Evolutionary conservation across 2,113 vertebrate species (phyloP).

Genomic region (Apus apus): DNA sequence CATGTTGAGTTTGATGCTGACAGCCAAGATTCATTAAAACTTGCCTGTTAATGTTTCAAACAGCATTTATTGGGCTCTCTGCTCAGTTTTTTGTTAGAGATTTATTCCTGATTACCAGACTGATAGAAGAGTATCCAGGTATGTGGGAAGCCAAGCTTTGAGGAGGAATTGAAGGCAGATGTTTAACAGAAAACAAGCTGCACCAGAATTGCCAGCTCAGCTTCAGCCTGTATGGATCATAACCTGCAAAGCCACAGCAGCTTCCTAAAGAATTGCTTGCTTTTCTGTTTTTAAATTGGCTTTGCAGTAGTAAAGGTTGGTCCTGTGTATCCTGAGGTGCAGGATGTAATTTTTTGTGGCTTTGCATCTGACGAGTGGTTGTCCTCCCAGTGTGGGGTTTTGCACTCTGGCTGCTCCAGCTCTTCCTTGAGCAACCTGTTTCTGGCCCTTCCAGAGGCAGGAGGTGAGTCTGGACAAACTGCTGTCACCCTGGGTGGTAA

Average conservation of each 20-base stretch:
- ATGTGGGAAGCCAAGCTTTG: not conserved
- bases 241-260: not conserved
- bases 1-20: not conserved
- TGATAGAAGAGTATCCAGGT: not conserved
- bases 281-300: not conserved
- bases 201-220: not conserved
- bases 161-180: not conserved
- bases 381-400: rapidly evolving
- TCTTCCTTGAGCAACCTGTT: not conserved
- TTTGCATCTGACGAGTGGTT: not conserved
- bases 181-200: not conserved
- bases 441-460: not conserved
- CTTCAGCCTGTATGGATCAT: not conserved
- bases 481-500: not conserved
- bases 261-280: not conserved
- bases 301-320: not conserved
- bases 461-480: not conserved
- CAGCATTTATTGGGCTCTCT: not conserved
- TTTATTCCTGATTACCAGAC: not conserved
- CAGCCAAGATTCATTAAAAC: not conserved
- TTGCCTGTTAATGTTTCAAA: not conserved
- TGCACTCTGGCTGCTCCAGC: not conserved
- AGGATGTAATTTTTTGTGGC: not conserved
- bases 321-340: not conserved
- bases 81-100: not conserved